Percentiles rank a stretch among this genome's conserved stretches.
Conservation (phyloP, 2,797 vertebrate genomes). For the Catamblyrhynchus diadema region DNA sequence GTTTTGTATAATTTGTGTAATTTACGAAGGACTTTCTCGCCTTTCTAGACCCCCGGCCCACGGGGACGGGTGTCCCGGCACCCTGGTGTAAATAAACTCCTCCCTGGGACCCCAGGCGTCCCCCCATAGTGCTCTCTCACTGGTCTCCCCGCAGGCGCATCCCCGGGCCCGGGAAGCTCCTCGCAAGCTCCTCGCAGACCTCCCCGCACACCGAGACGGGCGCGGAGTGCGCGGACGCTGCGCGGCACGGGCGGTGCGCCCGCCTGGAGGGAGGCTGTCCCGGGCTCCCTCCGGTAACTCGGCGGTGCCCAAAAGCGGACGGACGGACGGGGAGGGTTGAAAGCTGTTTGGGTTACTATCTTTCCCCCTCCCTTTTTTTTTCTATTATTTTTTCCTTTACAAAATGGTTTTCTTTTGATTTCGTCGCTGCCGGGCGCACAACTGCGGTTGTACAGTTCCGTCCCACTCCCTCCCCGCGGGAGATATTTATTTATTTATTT, state of each 20-base stretch:
- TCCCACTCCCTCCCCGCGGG: slow-evolving; percentile 65
- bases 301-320: background rate
- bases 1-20: slow-evolving; percentile 40
- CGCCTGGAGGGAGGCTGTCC: background rate
- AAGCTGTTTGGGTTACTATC: background rate
- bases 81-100: slow-evolving; percentile 47
- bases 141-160: background rate
- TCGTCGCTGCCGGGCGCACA: background rate
- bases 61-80: background rate
- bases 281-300: background rate
- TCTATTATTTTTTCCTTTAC: background rate
- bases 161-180: background rate
- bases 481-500: slow-evolving; percentile 99
- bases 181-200: background rate
- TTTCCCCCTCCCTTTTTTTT: rapidly evolving
- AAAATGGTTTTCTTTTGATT: background rate
- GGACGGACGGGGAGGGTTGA: background rate
- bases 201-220: background rate
- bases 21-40: slow-evolving; percentile 5
- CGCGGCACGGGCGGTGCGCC: background rate
- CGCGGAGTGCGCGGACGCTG: background rate
- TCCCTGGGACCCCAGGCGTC: background rate
- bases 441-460: slow-evolving; percentile 76
- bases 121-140: background rate
- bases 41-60: background rate